phyloP scores from a whole-genome alignment of 2,888 invertebrate species.

The Taenaris catops region DNA sequence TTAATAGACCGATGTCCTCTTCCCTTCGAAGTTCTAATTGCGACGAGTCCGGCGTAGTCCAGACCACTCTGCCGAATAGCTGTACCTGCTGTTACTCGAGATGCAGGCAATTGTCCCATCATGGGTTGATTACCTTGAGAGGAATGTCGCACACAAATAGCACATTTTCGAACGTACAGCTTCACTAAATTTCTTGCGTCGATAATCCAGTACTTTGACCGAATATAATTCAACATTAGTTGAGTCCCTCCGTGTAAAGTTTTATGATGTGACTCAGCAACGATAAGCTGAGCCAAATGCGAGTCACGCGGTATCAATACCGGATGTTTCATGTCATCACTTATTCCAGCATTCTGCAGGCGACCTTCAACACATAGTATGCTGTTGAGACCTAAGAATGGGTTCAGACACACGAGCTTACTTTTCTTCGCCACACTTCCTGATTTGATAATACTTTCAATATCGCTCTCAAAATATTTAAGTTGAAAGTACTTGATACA shows the following conservation, averaged over 20 bases:
- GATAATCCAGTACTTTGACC: background rate
- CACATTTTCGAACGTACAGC: constrained; percentile 18
- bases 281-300: constrained; percentile 8
- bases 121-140: constrained; percentile 12
- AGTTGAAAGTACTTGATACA: too few relatives aligned
- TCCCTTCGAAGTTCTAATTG: constrained; percentile 19
- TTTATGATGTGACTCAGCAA: background rate
- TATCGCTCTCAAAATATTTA: too few relatives aligned
- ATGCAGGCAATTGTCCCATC: constrained; percentile 25
- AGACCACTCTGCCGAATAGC: constrained; percentile 22
- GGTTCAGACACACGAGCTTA: constrained; percentile 3
- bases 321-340: constrained; percentile 9
- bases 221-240: background rate
- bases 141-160: constrained; percentile 16
- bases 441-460: too few relatives aligned
- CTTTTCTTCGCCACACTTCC: too few relatives aligned
- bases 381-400: constrained; percentile 5
- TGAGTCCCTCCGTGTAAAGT: background rate
- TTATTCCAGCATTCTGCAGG: constrained; percentile 6
- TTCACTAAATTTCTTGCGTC: too few relatives aligned
- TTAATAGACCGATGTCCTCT: constrained; percentile 21
- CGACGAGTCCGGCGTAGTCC: constrained; percentile 24
- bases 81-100: constrained; percentile 14
- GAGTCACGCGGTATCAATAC: constrained; percentile 11
- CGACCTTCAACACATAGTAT: constrained; percentile 13